phyloP scores from a whole-genome alignment of 2,888 invertebrate genomes.

The Aplocera efformata region DNA sequence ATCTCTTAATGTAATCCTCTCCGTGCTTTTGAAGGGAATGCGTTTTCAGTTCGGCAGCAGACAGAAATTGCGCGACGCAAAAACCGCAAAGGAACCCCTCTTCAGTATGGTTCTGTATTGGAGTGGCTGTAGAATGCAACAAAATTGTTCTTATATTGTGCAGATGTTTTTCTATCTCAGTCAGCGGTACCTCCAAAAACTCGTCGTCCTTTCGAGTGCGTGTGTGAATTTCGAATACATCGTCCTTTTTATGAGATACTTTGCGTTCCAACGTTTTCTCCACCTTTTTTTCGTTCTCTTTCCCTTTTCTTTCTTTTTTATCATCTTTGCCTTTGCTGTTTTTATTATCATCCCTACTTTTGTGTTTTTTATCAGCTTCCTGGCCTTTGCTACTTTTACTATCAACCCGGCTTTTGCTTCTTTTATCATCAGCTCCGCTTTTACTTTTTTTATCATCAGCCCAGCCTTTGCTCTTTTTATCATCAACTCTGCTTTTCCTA shows the following conservation, averaged over 20 bases:
- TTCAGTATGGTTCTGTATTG: conserved; percentile 42
- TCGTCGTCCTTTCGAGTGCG: conserved; percentile 28
- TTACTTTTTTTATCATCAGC: too few species aligned
- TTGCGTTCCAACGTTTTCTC: not conserved
- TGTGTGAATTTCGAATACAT: not conserved
- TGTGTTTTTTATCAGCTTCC: too few species aligned
- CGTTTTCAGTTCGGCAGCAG: conserved; percentile 44
- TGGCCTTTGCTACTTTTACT: too few species aligned
- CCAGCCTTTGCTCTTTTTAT: too few species aligned
- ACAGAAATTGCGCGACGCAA: conserved; percentile 38
- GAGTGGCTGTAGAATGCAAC: conserved; percentile 52
- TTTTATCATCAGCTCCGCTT: too few species aligned
- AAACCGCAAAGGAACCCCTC: conserved; percentile 49
- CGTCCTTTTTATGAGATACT: not conserved
- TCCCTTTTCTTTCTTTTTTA: not conserved
- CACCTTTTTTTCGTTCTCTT: not conserved
- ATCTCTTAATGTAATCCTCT: conserved; percentile 33
- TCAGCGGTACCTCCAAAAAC: not conserved
- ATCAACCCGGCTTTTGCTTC: too few species aligned
- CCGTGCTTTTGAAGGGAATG: conserved; percentile 36
- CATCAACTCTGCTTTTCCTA: too few species aligned
- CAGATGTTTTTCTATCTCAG: conserved; percentile 36
- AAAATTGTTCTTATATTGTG: conserved; percentile 46
- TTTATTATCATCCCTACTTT: too few species aligned
- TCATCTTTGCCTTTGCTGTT: too few species aligned